Base-by-base conservation (phyloP, 2,888 invertebrate species). In the Apeira syringaria region DNA sequence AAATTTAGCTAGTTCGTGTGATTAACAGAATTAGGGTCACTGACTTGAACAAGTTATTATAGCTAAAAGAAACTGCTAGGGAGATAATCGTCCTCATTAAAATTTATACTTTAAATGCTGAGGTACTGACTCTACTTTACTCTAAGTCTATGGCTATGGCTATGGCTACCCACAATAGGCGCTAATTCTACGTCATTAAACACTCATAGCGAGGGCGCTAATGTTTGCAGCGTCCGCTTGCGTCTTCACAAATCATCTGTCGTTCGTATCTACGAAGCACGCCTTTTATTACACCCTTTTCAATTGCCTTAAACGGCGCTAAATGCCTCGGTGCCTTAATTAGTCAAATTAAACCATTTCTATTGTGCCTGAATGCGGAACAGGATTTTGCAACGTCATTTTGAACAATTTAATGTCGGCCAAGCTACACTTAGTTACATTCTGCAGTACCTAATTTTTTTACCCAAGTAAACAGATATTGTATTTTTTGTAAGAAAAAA, bases 101-200 rank as follows among this genome's bases (percentile, higher is more conserved):
- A n/a, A n/a, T n/a, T n/a, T n/a, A n/a, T n/a, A n/a, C n/a, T n/a
- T n/a, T n/a, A n/a, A n/a, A n/a, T n/a, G n/a, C n/a, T n/a, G n/a
- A n/a, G n/a, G 3, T 32, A 26, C 31, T 36, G 12, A 3, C 7
- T 8, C 3, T 20, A 7, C 8, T n/a, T n/a, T n/a, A n/a, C n/a
- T n/a, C n/a, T n/a, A n/a, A n/a, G n/a, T n/a, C n/a, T n/a, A n/a
- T n/a, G n/a, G n/a, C n/a, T n/a, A n/a, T n/a, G n/a, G n/a, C n/a
- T n/a, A n/a, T n/a, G n/a, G n/a, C 20, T 5, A 37, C 28, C 45
- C 26, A 68, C 70, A 76, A 74, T 74, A 60, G 50, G 7, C 68
- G 71, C 72, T 78, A 78, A 78, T 79, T 76, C 70, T 33, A 61
- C 58, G 63, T 68, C 69, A 79, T 80, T 79, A 75, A 54, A 56